Evolutionary conservation across 2,113 vertebrate species (phyloP), one percentile per base, ranked within the genome.

Genomic region (Saccopteryx leptura): DNA sequence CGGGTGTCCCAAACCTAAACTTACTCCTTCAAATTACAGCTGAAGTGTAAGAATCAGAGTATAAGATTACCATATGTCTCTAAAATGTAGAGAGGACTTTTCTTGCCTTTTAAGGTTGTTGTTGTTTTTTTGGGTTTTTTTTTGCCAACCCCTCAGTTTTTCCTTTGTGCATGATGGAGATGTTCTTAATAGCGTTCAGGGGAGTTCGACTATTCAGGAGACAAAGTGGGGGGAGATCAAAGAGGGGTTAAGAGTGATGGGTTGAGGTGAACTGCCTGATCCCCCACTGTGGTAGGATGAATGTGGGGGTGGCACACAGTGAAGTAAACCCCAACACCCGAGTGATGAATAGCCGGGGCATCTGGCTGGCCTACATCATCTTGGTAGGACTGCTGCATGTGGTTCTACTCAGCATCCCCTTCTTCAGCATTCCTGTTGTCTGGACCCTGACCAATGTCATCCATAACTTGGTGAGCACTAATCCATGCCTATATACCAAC

Each of bases 381-480:
- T 98, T 99, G 23, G 99, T 99, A 65, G 98, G 98, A 4, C 98
- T 98, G 52, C 96, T 99, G 48, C 99, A 99, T 96, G 72, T 99
- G 9, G 96, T 99, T 54, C 98, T 99, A 33, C 99, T 99, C 98
- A 99, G 99, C 98, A 99, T 99, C 90, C 99, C 99, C 1, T 99
- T 99, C 98, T 98, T 99, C 98, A 99, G 99, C 50, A 98, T 99
- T 91, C 98, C 99, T 0, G 98, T 99, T 13, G 99, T 99, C 88
- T 99, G 99, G 99, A 99, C 99, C 3, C 98, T 99, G 78, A 99
- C 99, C 94, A 99, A 99, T 0, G 98, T 99, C 98, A 99, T 99
- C 94, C 99, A 99, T 98, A 99, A 99, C 97, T 97, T 99, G 99
- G 99, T 99, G 87, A 98, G 99, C 98, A 66, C 56, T 75, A 60